Conservation (phyloP, 2,113 vertebrate genomes). For the Pelodiscus sinensis region DNA sequence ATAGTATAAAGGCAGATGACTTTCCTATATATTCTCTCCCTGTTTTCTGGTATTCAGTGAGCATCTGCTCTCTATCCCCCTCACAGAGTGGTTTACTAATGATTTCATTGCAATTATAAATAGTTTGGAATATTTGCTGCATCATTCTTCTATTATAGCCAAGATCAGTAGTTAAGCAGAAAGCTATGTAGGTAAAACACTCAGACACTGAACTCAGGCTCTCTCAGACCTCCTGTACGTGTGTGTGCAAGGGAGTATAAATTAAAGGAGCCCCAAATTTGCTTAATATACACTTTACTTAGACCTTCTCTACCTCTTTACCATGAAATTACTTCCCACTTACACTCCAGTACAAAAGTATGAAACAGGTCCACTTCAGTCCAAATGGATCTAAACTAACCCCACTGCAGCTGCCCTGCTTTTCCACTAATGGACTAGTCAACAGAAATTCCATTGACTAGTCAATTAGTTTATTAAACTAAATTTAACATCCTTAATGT, state of each 20-base stretch:
- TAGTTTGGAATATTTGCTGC: not conserved
- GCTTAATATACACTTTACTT: not conserved
- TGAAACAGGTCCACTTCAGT: not conserved
- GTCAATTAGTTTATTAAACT: too few species aligned
- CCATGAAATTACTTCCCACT: not conserved
- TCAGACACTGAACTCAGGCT: not conserved
- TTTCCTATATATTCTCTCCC: not conserved
- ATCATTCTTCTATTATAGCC: not conserved
- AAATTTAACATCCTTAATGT: too few species aligned
- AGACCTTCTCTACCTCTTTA: not conserved
- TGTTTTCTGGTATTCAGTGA: not conserved
- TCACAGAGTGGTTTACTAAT: not conserved
- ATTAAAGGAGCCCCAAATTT: not conserved
- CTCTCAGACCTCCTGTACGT: not conserved
- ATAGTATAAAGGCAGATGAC: not conserved
- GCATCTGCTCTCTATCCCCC: not conserved
- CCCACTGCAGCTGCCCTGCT: too few species aligned
- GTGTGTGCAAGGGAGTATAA: not conserved
- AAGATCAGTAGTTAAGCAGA: not conserved
- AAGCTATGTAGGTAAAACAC: not conserved
- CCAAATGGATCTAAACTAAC: not conserved
- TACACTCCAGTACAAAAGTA: accelerated
- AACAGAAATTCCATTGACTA: too few species aligned
- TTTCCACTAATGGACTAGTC: not conserved
- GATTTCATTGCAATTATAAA: not conserved